Percentiles rank a stretch among this genome's conserved stretches.
These are phyloP conservation scores for Tipula unca DNA, from an alignment of 2,888 invertebrate genomes.

Conservation along the genomic window DNA sequence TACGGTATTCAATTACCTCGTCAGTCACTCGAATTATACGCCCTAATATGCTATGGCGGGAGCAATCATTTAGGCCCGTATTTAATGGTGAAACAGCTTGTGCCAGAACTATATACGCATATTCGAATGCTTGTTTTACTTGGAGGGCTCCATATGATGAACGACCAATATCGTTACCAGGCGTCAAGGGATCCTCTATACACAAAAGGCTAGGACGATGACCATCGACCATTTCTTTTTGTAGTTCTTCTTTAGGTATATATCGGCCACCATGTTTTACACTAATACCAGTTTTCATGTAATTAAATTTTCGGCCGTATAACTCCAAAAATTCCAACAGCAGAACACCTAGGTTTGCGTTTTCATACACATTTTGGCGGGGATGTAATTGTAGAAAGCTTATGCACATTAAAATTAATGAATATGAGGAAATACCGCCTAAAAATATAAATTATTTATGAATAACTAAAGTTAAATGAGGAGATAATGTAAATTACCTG, in stretches of 20 bases:
- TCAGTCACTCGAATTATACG: constrained; percentile 89
- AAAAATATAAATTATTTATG: not conserved
- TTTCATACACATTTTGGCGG: constrained; percentile 61
- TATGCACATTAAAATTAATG: constrained; percentile 95
- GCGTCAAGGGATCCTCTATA: constrained; percentile 94
- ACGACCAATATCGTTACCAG: constrained; percentile 95
- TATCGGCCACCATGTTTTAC: constrained; percentile 90
- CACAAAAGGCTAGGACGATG: constrained; percentile 89
- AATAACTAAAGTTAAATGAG: not conserved
- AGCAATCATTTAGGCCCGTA: constrained; percentile 47
- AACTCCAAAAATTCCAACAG: constrained; percentile 96
- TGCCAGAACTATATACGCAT: constrained; percentile 80
- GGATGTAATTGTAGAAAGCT: constrained; percentile 93
- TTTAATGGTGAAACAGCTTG: constrained; percentile 58
- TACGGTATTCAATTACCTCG: constrained; percentile 65
- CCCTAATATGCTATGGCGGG: constrained; percentile 64
- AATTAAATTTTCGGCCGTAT: constrained; percentile 94
- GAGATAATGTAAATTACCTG: constrained; percentile 43
- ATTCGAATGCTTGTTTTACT: constrained; percentile 91
- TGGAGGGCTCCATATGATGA: constrained; percentile 73
- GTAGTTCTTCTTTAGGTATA: constrained; percentile 88
- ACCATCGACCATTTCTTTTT: constrained; percentile 89
- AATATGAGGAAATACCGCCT: constrained; percentile 96
- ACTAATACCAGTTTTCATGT: constrained; percentile 87
- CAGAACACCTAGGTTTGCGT: constrained; percentile 82